phyloP scores from a whole-genome alignment of 2,797 vertebrate genomes.

The Gouania willdenowi region DNA sequence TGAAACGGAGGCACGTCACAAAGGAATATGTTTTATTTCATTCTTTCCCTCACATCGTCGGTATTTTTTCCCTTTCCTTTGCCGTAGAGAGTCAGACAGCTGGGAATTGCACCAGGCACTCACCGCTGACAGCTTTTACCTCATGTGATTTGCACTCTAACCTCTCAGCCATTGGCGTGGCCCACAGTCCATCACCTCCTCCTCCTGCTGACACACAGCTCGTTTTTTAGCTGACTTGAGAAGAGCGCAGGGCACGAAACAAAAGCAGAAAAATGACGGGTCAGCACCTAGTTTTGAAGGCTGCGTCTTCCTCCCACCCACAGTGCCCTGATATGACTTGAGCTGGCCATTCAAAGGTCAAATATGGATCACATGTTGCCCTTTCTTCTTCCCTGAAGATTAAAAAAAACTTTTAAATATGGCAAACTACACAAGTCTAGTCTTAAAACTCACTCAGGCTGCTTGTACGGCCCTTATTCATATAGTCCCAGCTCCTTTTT shows the following conservation, averaged over 20 bases:
- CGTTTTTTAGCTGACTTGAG: constrained; percentile 46
- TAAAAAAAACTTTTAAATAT: constrained; percentile 27
- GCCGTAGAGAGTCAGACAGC: too few relatives aligned
- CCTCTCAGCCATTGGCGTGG: too few relatives aligned
- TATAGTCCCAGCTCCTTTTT: constrained; percentile 33
- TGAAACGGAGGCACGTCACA: not conserved
- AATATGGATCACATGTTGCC: constrained; percentile 13
- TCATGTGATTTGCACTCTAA: too few relatives aligned
- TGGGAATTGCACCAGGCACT: too few relatives aligned
- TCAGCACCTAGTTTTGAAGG: constrained; percentile 31
- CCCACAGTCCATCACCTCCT: constrained; percentile 13
- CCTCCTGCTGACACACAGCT: constrained; percentile 37
- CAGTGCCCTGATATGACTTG: constrained; percentile 15
- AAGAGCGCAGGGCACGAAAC: constrained; percentile 38
- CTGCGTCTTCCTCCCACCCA: constrained; percentile 8
- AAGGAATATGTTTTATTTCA: too few relatives aligned
- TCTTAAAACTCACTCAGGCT: constrained; percentile 26
- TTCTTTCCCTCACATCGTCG: too few relatives aligned
- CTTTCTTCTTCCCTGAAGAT: constrained; percentile 20
- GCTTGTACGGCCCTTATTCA: constrained; percentile 23
- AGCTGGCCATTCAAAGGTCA: constrained; percentile 25
- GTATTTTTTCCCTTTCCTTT: too few relatives aligned
- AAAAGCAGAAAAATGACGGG: constrained; percentile 40
- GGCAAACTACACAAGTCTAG: constrained; percentile 1
- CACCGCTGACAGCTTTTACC: too few relatives aligned